Conservation (phyloP, 30 jellyfish, hydroid and myxozoan species). For the Hydractinia echinata region DNA sequence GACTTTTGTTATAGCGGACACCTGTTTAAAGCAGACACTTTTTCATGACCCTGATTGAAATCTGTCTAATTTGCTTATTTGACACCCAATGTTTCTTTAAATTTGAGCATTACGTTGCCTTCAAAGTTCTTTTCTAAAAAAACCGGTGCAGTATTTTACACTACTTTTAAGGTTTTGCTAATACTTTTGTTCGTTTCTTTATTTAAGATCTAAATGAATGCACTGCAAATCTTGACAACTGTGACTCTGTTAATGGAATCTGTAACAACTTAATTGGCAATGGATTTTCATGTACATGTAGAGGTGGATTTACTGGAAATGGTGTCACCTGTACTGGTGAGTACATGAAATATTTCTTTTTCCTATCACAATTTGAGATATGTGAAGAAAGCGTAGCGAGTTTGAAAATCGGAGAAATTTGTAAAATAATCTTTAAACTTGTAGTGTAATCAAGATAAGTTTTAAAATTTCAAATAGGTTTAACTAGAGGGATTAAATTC, state of each 20-base stretch:
- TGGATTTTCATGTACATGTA: constrained; percentile 30
- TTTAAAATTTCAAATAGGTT: too few species aligned
- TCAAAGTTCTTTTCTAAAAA: neutral
- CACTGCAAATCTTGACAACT: constrained; percentile 12
- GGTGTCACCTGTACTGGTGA: constrained; percentile 31
- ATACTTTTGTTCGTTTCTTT: neutral
- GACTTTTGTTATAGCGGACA: too few species aligned
- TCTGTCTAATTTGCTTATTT: too few species aligned
- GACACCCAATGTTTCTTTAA: too few species aligned
- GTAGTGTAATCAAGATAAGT: too few species aligned
- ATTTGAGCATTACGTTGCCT: neutral
- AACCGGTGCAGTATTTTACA: neutral
- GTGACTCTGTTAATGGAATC: neutral
- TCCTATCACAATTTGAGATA: too few species aligned
- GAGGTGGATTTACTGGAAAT: constrained; percentile 36
- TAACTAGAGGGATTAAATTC: too few species aligned
- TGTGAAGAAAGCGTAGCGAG: too few species aligned
- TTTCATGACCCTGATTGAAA: too few species aligned
- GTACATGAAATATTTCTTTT: neutral
- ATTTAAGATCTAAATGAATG: constrained; percentile 31
- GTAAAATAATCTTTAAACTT: too few species aligned
- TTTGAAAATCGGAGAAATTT: too few species aligned
- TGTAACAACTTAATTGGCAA: constrained; percentile 24
- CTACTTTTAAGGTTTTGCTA: neutral
- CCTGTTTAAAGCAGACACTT: too few species aligned